These are phyloP conservation scores for Aphelocoma californica DNA, from an alignment of 2,797 vertebrate species.

Conservation along the genomic window DNA sequence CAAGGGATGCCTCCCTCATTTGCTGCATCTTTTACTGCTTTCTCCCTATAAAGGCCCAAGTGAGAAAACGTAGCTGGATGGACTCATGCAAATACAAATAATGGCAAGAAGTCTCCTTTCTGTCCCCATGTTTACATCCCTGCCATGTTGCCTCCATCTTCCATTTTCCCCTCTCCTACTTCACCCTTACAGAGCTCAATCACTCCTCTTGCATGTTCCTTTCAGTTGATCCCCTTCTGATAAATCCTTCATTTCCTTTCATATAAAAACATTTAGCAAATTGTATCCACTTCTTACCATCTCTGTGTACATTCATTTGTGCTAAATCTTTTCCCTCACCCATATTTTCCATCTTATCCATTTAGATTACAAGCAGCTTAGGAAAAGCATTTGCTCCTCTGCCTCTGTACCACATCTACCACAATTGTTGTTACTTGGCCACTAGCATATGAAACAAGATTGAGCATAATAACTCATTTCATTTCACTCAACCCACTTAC, in stretches of 20 bases:
- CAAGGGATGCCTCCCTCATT: not conserved
- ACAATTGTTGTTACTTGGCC: not conserved
- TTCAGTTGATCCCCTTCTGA: not conserved
- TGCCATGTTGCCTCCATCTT: not conserved
- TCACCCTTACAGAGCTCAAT: not conserved
- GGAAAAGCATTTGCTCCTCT: conserved; percentile 3
- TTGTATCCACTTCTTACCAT: not conserved
- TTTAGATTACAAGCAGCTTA: conserved; percentile 13
- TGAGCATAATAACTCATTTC: conserved; percentile 33
- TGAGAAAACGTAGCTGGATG: not conserved
- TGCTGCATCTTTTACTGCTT: not conserved
- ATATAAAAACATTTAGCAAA: not conserved
- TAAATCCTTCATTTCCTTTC: not conserved
- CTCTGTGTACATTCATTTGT: not conserved
- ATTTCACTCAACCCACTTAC: not conserved
- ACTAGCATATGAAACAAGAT: not conserved
- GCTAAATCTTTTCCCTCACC: not conserved
- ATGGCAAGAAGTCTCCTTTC: not conserved
- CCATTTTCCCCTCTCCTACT: not conserved
- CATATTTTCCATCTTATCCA: not conserved
- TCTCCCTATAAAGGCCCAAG: not conserved
- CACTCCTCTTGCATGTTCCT: not conserved
- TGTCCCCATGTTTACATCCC: not conserved
- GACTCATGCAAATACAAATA: not conserved
- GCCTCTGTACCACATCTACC: not conserved